A percentile compares a stretch with the other conserved stretches of the same genome.
Conservation (phyloP, 2,113 vertebrate genomes). For the Polyodon spathula region DNA sequence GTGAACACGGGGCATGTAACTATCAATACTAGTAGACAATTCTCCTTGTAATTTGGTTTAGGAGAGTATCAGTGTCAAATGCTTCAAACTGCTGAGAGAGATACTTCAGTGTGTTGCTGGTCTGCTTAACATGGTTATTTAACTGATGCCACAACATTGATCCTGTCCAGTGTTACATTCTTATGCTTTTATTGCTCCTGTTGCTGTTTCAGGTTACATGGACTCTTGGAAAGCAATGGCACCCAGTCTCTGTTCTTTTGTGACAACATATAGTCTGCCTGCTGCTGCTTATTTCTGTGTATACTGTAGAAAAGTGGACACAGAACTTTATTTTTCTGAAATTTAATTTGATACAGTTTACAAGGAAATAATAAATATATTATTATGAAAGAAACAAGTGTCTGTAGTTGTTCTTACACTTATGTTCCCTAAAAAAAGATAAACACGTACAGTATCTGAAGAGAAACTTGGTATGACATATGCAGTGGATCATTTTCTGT, state of each 20-base stretch:
- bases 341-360: constrained; percentile 29
- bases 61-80: constrained; percentile 32
- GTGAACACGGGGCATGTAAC: too few species aligned
- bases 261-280: constrained; percentile 22
- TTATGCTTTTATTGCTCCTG: constrained; percentile 18
- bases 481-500: too few species aligned
- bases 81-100: constrained; percentile 47
- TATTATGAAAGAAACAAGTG: too few species aligned
- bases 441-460: too few species aligned
- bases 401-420: too few species aligned
- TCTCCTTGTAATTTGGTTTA: constrained; percentile 46
- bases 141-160: constrained; percentile 38
- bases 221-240: constrained; percentile 28
- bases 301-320: constrained; percentile 44
- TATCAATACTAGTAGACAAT: too few species aligned
- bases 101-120: constrained; percentile 48
- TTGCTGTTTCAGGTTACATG: constrained; percentile 47
- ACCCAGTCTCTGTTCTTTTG: constrained; percentile 24
- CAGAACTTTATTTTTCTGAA: constrained; percentile 22
- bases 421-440: too few species aligned
- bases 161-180: constrained; percentile 18
- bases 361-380: too few species aligned
- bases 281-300: constrained; percentile 22
- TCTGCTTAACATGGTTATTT: constrained; percentile 59
- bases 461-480: too few species aligned